A percentile compares a stretch with the other conserved stretches of the same genome.
phyloP scores from a whole-genome alignment of 2,797 vertebrate genomes.

The Numenius phaeopus region DNA sequence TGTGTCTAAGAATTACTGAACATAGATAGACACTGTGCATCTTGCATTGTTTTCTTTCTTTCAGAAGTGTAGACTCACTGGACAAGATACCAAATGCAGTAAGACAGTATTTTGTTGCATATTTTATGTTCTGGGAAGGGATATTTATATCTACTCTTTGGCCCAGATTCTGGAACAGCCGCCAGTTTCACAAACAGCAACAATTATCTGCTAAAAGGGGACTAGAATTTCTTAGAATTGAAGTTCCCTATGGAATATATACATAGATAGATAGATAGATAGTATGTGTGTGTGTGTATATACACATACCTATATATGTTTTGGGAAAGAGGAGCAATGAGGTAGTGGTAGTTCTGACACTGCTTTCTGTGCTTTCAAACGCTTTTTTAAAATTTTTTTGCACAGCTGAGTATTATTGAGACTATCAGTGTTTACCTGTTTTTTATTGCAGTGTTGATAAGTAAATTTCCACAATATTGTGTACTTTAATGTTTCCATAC shows the following conservation, averaged over 20 bases:
- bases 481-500: neutral
- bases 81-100: neutral
- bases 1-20: neutral
- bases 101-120: slow-evolving; percentile 41
- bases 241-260: neutral
- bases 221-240: neutral
- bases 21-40: neutral
- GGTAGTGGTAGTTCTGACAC: neutral
- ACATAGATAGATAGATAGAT: no score
- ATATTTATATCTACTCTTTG: slow-evolving; percentile 58
- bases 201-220: slow-evolving; percentile 30
- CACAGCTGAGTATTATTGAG: neutral
- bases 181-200: slow-evolving; percentile 43
- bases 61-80: neutral
- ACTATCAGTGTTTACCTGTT: neutral
- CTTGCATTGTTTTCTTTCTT: neutral
- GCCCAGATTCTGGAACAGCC: slow-evolving; percentile 56
- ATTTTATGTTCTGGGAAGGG: slow-evolving; percentile 60
- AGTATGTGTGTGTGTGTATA: neutral
- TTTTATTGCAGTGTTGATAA: neutral
- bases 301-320: neutral
- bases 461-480: neutral
- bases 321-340: neutral
- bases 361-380: neutral
- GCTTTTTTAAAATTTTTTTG: neutral